Evolutionary conservation across 2,888 invertebrate species (phyloP).

Genomic region (Trachelus troglodyta): DNA sequence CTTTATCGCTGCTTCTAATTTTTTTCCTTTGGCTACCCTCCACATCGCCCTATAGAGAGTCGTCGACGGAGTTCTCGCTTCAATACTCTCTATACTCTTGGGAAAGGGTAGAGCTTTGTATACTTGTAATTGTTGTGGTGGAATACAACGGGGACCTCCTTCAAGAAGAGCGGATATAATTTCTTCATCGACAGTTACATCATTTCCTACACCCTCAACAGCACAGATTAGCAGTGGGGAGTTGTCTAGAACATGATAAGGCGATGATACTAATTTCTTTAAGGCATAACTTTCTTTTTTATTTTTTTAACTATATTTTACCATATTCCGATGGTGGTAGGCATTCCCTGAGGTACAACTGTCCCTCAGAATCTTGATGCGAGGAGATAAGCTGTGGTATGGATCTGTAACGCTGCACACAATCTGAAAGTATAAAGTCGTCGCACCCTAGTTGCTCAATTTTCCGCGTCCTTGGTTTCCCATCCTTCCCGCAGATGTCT

Average conservation of each 20-base stretch:
- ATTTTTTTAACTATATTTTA: slow-evolving; percentile 51
- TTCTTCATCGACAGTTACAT: slow-evolving; percentile 71
- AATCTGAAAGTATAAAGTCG: slow-evolving; percentile 69
- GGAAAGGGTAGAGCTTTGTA: slow-evolving; percentile 71
- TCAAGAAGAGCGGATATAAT: slow-evolving; percentile 63
- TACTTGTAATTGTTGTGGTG: slow-evolving; percentile 76
- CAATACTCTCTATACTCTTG: slow-evolving; percentile 41
- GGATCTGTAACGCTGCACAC: slow-evolving; percentile 69
- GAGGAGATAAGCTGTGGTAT: slow-evolving; percentile 73
- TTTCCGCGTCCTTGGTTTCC: slow-evolving; percentile 52
- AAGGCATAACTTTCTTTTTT: background rate
- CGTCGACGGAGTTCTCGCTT: slow-evolving; percentile 34
- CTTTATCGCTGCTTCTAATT: slow-evolving; percentile 84
- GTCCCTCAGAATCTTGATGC: slow-evolving; percentile 73
- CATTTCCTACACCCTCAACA: slow-evolving; percentile 70
- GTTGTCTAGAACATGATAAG: slow-evolving; percentile 69
- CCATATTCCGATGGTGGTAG: slow-evolving; percentile 91
- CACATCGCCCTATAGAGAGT: slow-evolving; percentile 77
- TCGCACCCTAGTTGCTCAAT: slow-evolving; percentile 70
- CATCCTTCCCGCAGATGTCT: slow-evolving; percentile 81
- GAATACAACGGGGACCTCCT: slow-evolving; percentile 74
- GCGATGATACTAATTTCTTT: background rate
- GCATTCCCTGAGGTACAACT: slow-evolving; percentile 77
- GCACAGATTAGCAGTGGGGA: slow-evolving; percentile 78
- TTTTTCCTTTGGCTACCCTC: slow-evolving; percentile 80